phyloP scores from a whole-genome alignment of 2,113 vertebrate species.

The Xenopus borealis region DNA sequence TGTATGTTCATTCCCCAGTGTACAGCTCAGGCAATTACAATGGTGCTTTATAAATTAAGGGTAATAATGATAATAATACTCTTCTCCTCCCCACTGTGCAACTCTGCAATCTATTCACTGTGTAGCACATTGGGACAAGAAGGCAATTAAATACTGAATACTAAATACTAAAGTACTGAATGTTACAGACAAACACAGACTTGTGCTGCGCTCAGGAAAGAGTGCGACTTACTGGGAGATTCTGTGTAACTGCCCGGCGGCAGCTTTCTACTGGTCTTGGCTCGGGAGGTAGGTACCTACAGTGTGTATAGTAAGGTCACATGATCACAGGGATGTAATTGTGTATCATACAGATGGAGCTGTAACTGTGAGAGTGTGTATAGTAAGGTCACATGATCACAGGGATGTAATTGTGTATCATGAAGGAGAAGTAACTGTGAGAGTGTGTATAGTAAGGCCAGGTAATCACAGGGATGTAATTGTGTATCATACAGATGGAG shows the following conservation, averaged over 20 bases:
- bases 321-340: too few relatives aligned
- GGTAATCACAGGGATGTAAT: too few relatives aligned
- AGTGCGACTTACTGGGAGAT: not conserved
- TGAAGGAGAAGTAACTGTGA: too few relatives aligned
- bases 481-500: too few relatives aligned
- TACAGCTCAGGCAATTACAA: not conserved
- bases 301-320: too few relatives aligned
- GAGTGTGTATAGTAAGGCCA: too few relatives aligned
- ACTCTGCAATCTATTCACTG: not conserved
- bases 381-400: too few relatives aligned
- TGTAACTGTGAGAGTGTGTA: too few relatives aligned
- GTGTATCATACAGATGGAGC: too few relatives aligned
- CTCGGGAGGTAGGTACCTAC: too few relatives aligned
- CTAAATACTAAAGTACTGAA: not conserved
- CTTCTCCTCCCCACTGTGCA: not conserved
- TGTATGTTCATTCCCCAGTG: not conserved
- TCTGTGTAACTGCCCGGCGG: not conserved
- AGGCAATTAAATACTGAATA: not conserved
- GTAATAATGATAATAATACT: not conserved
- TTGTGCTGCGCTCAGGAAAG: not conserved
- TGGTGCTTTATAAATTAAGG: not conserved
- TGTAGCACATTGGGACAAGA: not conserved
- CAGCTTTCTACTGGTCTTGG: too few relatives aligned
- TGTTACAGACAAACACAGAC: not conserved
- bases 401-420: too few relatives aligned